These are phyloP conservation scores for Epinotia ramella DNA, from an alignment of 2,888 invertebrate species.

Conservation along the genomic window DNA sequence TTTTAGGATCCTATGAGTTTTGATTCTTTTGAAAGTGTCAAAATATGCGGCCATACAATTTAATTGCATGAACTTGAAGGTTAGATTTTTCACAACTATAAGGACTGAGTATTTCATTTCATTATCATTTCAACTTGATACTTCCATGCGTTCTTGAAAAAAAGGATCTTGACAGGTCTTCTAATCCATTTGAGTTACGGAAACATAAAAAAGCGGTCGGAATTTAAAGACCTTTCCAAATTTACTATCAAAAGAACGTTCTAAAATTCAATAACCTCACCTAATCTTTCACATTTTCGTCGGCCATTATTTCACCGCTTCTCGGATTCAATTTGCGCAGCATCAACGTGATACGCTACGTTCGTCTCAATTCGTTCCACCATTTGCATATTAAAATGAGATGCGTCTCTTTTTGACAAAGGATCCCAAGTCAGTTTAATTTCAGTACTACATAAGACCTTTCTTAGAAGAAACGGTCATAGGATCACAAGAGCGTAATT, in stretches of 20 bases:
- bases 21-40: too few species aligned
- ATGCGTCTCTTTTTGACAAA: slow-evolving; percentile 47
- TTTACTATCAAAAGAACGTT: not conserved
- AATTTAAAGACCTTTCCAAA: not conserved
- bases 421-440: not conserved
- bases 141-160: too few species aligned
- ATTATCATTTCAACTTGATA: too few species aligned
- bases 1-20: too few species aligned
- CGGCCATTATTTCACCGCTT: slow-evolving; percentile 39
- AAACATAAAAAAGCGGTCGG: too few species aligned
- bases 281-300: slow-evolving; percentile 33
- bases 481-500: not conserved
- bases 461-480: not conserved
- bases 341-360: slow-evolving; percentile 59
- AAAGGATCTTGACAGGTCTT: too few species aligned
- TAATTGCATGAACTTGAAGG: too few species aligned
- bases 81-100: too few species aligned
- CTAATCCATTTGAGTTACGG: too few species aligned
- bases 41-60: too few species aligned
- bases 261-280: not conserved
- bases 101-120: too few species aligned
- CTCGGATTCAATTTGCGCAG: slow-evolving; percentile 65
- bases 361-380: slow-evolving; percentile 55
- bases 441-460: not conserved
- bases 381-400: slow-evolving; percentile 72